phyloP scores from a whole-genome alignment of 2,888 invertebrate species.

The Hedya salicella region DNA sequence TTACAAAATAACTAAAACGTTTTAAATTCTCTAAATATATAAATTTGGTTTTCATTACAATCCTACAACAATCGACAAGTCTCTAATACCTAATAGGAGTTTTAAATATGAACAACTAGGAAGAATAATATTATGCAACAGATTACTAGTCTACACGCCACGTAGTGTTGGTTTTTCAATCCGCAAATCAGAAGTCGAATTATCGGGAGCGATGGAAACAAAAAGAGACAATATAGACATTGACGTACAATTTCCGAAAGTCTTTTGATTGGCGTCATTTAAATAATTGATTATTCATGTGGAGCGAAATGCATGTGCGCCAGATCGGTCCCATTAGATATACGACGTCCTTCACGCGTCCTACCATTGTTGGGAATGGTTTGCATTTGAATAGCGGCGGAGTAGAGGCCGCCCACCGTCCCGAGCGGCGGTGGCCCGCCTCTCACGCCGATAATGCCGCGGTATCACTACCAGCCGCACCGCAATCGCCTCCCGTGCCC shows the following conservation, averaged over 20 bases:
- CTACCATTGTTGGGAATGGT: constrained; percentile 81
- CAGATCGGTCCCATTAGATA: constrained; percentile 79
- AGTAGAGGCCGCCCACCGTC: constrained; percentile 72
- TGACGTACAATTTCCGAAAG: constrained; percentile 65
- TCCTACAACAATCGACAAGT: constrained; percentile 81
- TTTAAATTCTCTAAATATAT: constrained; percentile 84
- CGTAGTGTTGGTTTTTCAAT: constrained; percentile 69
- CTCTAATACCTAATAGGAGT: constrained; percentile 83
- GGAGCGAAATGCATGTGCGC: constrained; percentile 77
- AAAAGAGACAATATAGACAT: constrained; percentile 61
- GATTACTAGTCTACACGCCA: constrained; percentile 74
- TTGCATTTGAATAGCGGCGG: constrained; percentile 81
- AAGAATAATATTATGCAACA: constrained; percentile 84
- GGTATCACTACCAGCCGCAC: constrained; percentile 45
- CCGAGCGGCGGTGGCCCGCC: constrained; percentile 61
- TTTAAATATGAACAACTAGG: constrained; percentile 83
- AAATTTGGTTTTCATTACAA: constrained; percentile 84
- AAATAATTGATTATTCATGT: constrained; percentile 85
- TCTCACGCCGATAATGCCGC: constrained; percentile 63
- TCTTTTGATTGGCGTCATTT: constrained; percentile 77
- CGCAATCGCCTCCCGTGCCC: constrained; percentile 44
- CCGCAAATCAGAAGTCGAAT: constrained; percentile 50
- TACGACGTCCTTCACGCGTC: constrained; percentile 84
- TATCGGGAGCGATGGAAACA: constrained; percentile 48
- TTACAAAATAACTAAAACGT: constrained; percentile 82